Conservation (phyloP, 2,888 invertebrate genomes). For the Ectropis crepuscularia region DNA sequence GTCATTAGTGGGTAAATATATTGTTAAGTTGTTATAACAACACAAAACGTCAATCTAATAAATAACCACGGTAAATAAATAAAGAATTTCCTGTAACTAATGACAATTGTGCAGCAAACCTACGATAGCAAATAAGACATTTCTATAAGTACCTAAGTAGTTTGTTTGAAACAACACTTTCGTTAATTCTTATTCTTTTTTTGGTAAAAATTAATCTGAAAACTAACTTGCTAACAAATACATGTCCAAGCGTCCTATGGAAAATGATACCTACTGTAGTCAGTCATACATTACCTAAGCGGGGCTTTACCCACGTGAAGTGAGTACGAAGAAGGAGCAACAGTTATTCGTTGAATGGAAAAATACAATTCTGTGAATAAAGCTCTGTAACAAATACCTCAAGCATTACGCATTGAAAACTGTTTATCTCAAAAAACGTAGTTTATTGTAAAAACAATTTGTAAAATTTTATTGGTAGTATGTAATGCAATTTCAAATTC, state of each 20-base stretch:
- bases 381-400: conserved; percentile 21
- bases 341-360: conserved; percentile 31
- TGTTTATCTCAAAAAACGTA: conserved; percentile 1
- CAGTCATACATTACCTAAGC: conserved; percentile 17
- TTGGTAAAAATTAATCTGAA: background rate
- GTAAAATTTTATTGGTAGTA: conserved; percentile 13
- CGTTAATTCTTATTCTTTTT: background rate
- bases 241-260: conserved; percentile 13
- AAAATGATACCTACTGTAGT: conserved; percentile 16
- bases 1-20: no score
- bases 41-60: no score
- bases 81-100: no score
- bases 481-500: conserved; percentile 28
- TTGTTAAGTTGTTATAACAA: no score
- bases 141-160: no score
- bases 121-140: background rate
- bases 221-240: background rate
- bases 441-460: conserved; percentile 7
- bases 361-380: conserved; percentile 19
- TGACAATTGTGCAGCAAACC: no score
- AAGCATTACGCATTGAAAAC: conserved; percentile 4
- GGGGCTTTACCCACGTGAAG: conserved; percentile 17
- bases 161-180: background rate
- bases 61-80: no score
- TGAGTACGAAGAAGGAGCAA: conserved; percentile 23